Evolutionary conservation across 2,113 vertebrate genomes (phyloP).

Genomic region (Chloebia gouldiae): DNA sequence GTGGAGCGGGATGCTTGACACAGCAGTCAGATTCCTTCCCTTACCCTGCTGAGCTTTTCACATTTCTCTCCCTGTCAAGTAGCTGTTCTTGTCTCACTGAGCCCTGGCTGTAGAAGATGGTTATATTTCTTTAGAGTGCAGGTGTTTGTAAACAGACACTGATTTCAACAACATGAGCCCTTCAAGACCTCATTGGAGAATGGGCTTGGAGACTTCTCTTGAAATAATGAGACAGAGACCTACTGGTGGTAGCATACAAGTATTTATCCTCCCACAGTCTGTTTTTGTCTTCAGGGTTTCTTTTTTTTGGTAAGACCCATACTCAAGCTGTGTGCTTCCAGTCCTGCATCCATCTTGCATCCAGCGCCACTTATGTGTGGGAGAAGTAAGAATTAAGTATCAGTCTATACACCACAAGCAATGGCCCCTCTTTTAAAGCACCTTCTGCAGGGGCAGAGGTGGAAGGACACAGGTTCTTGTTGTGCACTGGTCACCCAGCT

Average conservation of each 20-base stretch:
- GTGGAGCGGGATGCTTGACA: not conserved
- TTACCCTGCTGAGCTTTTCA: not conserved
- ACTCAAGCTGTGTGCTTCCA: not conserved
- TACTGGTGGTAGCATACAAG: not conserved
- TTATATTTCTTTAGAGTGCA: not conserved
- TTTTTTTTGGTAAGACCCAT: not conserved
- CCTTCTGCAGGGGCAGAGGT: not conserved
- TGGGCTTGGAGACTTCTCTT: not conserved
- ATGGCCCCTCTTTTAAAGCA: not conserved
- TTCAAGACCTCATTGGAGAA: not conserved
- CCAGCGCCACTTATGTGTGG: not conserved
- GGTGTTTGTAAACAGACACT: not conserved
- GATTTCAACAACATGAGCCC: not conserved
- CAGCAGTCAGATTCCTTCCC: not conserved
- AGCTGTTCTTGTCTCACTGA: not conserved
- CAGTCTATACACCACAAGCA: not conserved
- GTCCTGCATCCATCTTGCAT: not conserved
- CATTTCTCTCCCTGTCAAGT: not conserved
- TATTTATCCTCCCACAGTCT: not conserved
- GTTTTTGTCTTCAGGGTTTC: not conserved
- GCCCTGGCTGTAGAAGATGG: not conserved
- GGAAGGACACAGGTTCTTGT: not conserved
- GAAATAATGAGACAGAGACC: not conserved
- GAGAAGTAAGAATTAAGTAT: not conserved
- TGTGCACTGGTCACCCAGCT: not conserved